Evolutionary conservation across 2,113 vertebrate species (phyloP).

Genomic region (Raja brachyura): DNA sequence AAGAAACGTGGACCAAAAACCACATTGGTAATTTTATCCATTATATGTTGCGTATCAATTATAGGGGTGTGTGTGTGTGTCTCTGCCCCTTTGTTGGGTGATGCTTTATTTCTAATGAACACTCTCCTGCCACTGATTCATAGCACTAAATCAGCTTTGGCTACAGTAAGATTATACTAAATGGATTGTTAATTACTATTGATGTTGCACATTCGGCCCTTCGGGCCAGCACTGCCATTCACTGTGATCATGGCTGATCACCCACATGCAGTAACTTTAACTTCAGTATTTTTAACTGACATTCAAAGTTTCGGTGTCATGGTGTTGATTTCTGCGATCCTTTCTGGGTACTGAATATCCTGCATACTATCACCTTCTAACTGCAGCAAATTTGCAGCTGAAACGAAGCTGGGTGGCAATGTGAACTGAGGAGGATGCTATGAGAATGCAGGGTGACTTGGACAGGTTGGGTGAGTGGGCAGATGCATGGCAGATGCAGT

Average conservation of each 20-base stretch:
- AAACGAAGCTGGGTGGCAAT: no score
- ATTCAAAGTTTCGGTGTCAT: not conserved
- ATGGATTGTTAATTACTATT: not conserved
- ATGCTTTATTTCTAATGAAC: not conserved
- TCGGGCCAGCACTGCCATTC: no score
- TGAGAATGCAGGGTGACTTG: no score
- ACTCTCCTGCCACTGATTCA: not conserved
- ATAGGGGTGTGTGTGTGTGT: not conserved
- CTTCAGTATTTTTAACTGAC: not conserved
- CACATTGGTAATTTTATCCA: conserved; percentile 59
- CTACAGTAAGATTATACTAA: not conserved
- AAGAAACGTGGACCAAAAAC: conserved; percentile 91
- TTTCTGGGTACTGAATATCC: no score
- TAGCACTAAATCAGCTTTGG: not conserved
- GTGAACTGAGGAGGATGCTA: no score
- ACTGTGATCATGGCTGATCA: no score
- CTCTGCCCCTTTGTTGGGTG: not conserved
- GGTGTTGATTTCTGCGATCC: not conserved
- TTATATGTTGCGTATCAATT: not conserved
- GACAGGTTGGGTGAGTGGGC: no score
- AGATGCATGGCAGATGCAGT: no score
- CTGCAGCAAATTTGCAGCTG: no score
- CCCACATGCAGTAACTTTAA: no score
- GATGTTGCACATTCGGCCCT: not conserved
- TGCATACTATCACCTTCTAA: no score